Evolutionary conservation across 2,797 vertebrate genomes (phyloP).

Genomic region (Parauchenoglanis punctatus): DNA sequence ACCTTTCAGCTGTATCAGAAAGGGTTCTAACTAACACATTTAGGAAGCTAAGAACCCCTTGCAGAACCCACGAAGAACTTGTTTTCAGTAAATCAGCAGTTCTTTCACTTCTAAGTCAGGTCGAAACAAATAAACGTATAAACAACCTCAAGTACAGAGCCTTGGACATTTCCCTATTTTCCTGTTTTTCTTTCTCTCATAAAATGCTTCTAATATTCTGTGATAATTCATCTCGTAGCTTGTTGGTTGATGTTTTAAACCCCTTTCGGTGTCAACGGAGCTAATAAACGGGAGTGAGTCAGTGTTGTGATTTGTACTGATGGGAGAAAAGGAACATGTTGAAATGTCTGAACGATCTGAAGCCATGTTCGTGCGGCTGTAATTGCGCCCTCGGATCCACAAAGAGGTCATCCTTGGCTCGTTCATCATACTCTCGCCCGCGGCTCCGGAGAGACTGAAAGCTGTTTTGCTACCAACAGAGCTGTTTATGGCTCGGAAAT

Average conservation of each 20-base stretch:
- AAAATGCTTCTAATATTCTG: not conserved
- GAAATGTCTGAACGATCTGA: not conserved
- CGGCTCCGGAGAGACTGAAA: not conserved
- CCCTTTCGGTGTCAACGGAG: not conserved
- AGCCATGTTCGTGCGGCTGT: not conserved
- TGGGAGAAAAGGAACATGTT: not conserved
- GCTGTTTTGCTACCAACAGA: conserved; percentile 1
- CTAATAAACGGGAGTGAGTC: not conserved
- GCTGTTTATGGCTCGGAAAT: conserved; percentile 26
- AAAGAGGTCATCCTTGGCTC: not conserved
- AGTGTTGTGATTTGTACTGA: not conserved
- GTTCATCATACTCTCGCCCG: not conserved
- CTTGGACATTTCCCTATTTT: not conserved
- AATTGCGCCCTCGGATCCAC: not conserved
- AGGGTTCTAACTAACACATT: not conserved
- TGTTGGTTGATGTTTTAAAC: not conserved
- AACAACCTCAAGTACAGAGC: not conserved
- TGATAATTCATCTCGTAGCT: not conserved
- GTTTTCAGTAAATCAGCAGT: not conserved
- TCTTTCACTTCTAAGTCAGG: not conserved
- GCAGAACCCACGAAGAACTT: not conserved
- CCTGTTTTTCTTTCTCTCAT: not conserved
- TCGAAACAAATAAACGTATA: not conserved
- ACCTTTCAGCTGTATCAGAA: not conserved
- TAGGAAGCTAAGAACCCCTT: not conserved